Percentiles rank a stretch among this genome's conserved stretches.
Conservation (phyloP, 2,113 vertebrate genomes). For the Psilopogon haemacephalus region DNA sequence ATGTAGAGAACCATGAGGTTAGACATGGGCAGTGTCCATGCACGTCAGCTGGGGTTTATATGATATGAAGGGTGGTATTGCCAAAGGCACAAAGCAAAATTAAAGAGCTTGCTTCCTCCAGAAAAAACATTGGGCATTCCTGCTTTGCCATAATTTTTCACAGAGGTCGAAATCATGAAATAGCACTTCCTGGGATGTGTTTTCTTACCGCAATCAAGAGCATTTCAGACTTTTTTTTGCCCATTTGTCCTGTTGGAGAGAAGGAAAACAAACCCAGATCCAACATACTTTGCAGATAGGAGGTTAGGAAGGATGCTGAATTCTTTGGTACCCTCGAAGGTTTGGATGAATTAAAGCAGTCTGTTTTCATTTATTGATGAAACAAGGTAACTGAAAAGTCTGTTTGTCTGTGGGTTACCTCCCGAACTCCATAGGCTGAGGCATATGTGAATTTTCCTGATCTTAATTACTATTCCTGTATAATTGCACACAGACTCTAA, state of each 20-base stretch:
- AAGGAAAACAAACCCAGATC: not conserved
- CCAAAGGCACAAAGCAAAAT: not conserved
- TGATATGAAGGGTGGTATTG: not conserved
- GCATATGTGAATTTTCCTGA: conserved; percentile 36
- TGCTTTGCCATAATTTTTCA: not conserved
- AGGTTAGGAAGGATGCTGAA: not conserved
- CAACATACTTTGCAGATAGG: not conserved
- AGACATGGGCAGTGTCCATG: fast-evolving
- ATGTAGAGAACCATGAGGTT: not conserved
- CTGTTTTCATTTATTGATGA: not conserved
- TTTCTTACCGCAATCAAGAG: not conserved
- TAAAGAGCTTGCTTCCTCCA: not conserved
- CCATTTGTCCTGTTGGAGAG: not conserved
- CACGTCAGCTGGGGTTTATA: not conserved
- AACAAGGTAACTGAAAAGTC: not conserved
- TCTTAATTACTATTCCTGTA: conserved; percentile 63
- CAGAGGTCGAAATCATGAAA: not conserved
- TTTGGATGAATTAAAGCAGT: not conserved
- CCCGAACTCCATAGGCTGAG: conserved; percentile 7
- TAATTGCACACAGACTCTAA: conserved; percentile 58
- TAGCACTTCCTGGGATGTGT: not conserved
- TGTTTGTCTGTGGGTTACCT: not conserved
- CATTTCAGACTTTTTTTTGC: not conserved
- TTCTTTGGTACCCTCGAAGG: not conserved
- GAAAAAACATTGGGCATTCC: not conserved